These are phyloP conservation scores for Dasysyrphus albostriatus DNA, from an alignment of 2,888 invertebrate genomes.

Conservation along the genomic window DNA sequence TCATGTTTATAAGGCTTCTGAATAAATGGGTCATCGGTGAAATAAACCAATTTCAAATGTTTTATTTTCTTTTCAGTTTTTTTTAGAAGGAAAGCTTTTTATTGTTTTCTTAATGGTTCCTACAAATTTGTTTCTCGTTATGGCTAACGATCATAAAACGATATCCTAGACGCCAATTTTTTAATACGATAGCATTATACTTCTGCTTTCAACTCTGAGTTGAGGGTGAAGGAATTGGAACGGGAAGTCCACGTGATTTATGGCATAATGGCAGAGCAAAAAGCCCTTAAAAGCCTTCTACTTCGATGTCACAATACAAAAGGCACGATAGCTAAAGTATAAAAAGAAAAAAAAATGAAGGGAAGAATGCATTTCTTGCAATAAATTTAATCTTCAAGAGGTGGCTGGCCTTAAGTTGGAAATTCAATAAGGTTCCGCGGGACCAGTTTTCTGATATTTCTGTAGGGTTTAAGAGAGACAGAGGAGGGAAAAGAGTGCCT, in stretches of 20 bases:
- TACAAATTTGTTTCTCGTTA: constrained; percentile 64
- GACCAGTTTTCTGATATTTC: neutral
- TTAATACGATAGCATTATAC: constrained; percentile 19
- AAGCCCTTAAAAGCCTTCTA: constrained; percentile 50
- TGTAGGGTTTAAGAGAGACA: neutral
- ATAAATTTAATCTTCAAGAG: constrained; percentile 56
- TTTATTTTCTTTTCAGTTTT: constrained; percentile 10
- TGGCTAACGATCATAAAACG: constrained; percentile 66
- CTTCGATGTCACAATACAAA: constrained; percentile 1
- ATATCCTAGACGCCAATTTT: constrained; percentile 62
- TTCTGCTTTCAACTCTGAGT: neutral
- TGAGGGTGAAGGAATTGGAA: neutral
- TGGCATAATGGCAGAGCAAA: constrained; percentile 52
- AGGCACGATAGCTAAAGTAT: neutral
- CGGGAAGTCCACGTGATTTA: constrained; percentile 54
- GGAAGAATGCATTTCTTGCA: constrained; percentile 31
- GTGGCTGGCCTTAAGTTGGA: constrained; percentile 39
- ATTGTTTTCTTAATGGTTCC: constrained; percentile 56
- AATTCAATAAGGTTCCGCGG: constrained; percentile 9
- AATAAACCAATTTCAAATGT: constrained; percentile 37
- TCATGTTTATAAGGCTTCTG: constrained; percentile 13
- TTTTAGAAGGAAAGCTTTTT: constrained; percentile 26
- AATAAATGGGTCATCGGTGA: neutral
- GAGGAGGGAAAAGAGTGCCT: neutral
- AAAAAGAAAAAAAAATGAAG: neutral